phyloP scores from a whole-genome alignment of 2,888 invertebrate genomes.

The Lasioglossum pauxillum region DNA sequence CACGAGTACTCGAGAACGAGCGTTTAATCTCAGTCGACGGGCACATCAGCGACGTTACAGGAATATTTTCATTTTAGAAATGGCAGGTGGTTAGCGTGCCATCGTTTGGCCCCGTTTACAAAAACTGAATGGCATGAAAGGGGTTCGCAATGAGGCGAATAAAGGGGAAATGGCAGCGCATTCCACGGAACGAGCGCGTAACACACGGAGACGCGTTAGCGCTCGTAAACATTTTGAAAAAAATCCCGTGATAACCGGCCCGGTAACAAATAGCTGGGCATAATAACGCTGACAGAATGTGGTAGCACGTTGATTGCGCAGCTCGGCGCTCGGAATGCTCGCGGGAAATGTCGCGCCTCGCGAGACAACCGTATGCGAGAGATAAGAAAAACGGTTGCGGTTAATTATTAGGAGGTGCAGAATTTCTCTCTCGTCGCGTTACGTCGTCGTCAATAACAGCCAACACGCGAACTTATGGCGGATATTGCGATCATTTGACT shows the following conservation, averaged over 20 bases:
- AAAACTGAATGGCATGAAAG: not conserved
- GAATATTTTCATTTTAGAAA: not conserved
- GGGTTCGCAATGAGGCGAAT: not conserved
- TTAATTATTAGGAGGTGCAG: constrained; percentile 53
- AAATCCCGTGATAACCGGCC: constrained; percentile 54
- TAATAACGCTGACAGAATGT: constrained; percentile 63
- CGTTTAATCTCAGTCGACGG: not conserved
- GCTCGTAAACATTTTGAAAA: constrained; percentile 43
- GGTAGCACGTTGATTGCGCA: constrained; percentile 36
- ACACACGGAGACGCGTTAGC: constrained; percentile 3
- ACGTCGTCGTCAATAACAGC: not conserved
- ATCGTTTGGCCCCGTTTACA: not conserved
- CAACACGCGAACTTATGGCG: not conserved
- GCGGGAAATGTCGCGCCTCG: constrained; percentile 43
- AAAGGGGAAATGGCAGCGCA: not conserved
- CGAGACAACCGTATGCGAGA: constrained; percentile 34
- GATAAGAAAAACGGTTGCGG: constrained; percentile 63
- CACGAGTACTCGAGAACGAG: not conserved
- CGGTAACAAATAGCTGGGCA: constrained; percentile 46
- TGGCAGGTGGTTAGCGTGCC: not conserved
- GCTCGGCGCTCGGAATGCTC: constrained; percentile 38
- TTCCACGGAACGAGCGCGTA: not conserved
- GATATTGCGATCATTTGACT: not conserved
- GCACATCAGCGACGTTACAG: not conserved
- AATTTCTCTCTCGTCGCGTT: not conserved